Conservation (phyloP, 2,888 invertebrate genomes). For the Drosophila paucipuncta region DNA sequence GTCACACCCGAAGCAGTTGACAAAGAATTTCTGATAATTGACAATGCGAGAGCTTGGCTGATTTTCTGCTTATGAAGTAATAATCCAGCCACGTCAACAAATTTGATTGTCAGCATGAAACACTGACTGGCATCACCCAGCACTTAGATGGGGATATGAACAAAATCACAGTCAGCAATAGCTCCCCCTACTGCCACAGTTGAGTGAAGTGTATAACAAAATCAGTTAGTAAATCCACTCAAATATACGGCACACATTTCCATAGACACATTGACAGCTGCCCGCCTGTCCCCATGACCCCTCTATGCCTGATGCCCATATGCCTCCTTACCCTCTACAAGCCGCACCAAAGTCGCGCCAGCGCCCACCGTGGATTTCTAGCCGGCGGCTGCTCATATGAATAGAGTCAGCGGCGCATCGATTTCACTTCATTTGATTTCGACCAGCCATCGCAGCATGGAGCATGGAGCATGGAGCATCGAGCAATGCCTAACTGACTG, state of each 20-base stretch:
- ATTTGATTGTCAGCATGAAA: slow-evolving; percentile 79
- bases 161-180: slow-evolving; percentile 68
- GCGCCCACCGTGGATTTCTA: slow-evolving; percentile 38
- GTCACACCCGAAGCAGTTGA: slow-evolving; percentile 47
- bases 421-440: slow-evolving; percentile 81
- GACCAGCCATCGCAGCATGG: slow-evolving; percentile 52
- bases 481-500: slow-evolving; percentile 31
- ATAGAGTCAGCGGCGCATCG: slow-evolving; percentile 78
- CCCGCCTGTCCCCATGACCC: slow-evolving; percentile 62
- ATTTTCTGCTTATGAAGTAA: slow-evolving; percentile 79
- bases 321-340: background rate
- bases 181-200: slow-evolving; percentile 20
- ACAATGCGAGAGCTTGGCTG: slow-evolving; percentile 64
- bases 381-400: slow-evolving; percentile 70
- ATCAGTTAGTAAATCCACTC: slow-evolving; percentile 82
- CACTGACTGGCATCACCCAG: slow-evolving; percentile 38
- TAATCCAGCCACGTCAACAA: slow-evolving; percentile 81
- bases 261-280: slow-evolving; percentile 81
- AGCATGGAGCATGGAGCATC: slow-evolving; percentile 11
- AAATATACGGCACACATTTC: slow-evolving; percentile 76
- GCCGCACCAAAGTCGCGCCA: slow-evolving; percentile 34
- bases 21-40: slow-evolving; percentile 78
- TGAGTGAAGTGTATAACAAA: slow-evolving; percentile 71
- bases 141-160: slow-evolving; percentile 40
- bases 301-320: background rate